phyloP scores from a whole-genome alignment of 1,140 invertebrate species.

The Nephotettix cincticeps region DNA sequence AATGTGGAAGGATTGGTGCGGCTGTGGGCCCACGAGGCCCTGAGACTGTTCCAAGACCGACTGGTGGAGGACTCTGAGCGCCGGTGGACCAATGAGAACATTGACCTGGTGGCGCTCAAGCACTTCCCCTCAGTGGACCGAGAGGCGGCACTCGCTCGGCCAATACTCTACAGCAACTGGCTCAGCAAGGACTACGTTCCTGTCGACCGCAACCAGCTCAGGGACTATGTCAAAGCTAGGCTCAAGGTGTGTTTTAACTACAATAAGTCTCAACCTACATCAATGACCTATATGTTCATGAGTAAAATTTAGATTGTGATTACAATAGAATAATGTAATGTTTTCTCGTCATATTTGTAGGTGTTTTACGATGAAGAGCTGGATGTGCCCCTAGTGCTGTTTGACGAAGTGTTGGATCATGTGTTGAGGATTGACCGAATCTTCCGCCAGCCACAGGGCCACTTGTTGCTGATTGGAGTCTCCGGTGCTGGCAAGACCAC shows the following conservation, averaged over 20 bases:
- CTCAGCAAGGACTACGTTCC: conserved; percentile 97
- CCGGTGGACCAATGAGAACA: conserved; percentile 97
- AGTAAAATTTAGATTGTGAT: too few species aligned
- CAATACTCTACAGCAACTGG: conserved; percentile 99
- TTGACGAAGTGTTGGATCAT: conserved; percentile 98
- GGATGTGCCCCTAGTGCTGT: conserved; percentile 96
- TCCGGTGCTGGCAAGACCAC: conserved; percentile 99
- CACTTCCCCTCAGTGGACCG: conserved; percentile 93
- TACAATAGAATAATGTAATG: too few species aligned
- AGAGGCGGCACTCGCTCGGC: conserved; percentile 81
- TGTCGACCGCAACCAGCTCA: conserved; percentile 90
- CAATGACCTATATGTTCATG: too few species aligned
- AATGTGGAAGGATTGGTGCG: conserved; percentile 93
- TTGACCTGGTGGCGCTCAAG: conserved; percentile 90
- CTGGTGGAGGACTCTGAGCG: conserved; percentile 94
- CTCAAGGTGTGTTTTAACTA: conserved; percentile 83
- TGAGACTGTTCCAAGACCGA: conserved; percentile 95
- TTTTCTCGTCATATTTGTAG: conserved; percentile 44
- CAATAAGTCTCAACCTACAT: too few species aligned
- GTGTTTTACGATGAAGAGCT: conserved; percentile 99
- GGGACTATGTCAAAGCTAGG: conserved; percentile 95
- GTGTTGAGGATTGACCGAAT: conserved; percentile 98
- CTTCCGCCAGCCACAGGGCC: conserved; percentile 97
- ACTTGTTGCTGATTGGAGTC: conserved; percentile 94
- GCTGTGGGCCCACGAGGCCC: conserved; percentile 97